Conservation (phyloP, 2,888 invertebrate species). For the Alsophila aescularia region DNA sequence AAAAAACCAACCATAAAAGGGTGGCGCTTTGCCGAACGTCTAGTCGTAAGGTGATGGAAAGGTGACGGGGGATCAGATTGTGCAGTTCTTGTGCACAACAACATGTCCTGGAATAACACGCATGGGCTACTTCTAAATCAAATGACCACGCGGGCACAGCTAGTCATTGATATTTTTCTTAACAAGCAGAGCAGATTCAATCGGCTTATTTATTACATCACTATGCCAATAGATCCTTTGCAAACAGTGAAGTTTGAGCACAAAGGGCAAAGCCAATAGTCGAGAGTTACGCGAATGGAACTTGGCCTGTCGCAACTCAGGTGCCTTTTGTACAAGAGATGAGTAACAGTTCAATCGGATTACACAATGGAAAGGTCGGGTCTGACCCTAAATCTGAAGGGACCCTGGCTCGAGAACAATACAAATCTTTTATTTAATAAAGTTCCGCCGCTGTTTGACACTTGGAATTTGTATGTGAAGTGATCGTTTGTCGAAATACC, state of each 20-base stretch:
- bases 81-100: too few relatives aligned
- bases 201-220: slow-evolving; percentile 21
- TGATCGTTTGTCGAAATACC: slow-evolving; percentile 7
- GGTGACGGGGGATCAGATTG: too few relatives aligned
- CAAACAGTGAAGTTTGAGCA: slow-evolving; percentile 27
- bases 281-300: slow-evolving; percentile 25
- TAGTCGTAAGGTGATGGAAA: too few relatives aligned
- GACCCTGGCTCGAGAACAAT: slow-evolving; percentile 33
- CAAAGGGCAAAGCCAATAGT: slow-evolving; percentile 34
- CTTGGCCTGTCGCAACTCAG: slow-evolving; percentile 38
- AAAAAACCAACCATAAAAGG: too few relatives aligned
- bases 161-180: too few relatives aligned
- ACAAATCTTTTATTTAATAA: slow-evolving; percentile 39
- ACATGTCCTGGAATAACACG: too few relatives aligned
- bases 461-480: slow-evolving; percentile 19
- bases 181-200: too few relatives aligned
- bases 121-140: too few relatives aligned
- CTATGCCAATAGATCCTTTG: slow-evolving; percentile 23
- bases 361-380: slow-evolving; percentile 42
- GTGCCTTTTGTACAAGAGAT: slow-evolving; percentile 42
- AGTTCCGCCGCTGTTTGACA: slow-evolving; percentile 20
- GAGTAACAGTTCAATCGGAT: slow-evolving; percentile 47
- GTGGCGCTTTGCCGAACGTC: too few relatives aligned
- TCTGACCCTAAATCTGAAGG: slow-evolving; percentile 30
- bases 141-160: too few relatives aligned